phyloP scores from a whole-genome alignment of 2,113 vertebrate genomes.

The Elephas maximus region DNA sequence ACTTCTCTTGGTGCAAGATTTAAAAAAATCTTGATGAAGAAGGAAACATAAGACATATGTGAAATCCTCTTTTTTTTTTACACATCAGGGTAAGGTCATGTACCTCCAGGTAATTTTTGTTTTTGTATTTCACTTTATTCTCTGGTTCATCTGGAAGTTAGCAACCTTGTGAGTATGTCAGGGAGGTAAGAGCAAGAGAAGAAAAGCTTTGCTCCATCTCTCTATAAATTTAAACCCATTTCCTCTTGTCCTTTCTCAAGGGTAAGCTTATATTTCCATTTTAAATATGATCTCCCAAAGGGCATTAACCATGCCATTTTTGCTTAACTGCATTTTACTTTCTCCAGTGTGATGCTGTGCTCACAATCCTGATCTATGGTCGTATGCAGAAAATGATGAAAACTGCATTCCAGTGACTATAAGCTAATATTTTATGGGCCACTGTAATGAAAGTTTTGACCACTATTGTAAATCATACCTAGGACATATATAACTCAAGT shows the following conservation, averaged over 20 bases:
- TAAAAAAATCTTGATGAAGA: neutral
- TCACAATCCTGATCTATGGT: slow-evolving; percentile 59
- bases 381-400: slow-evolving; percentile 49
- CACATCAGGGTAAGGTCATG: neutral
- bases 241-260: slow-evolving; percentile 73
- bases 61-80: neutral
- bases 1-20: neutral
- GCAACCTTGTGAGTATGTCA: neutral
- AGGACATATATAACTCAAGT: slow-evolving; percentile 11
- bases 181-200: neutral
- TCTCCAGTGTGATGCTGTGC: slow-evolving; percentile 17
- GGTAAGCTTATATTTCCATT: slow-evolving; percentile 75
- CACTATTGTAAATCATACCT: slow-evolving; percentile 66
- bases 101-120: neutral
- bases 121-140: neutral
- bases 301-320: slow-evolving; percentile 54
- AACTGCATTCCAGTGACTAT: slow-evolving; percentile 59
- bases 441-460: slow-evolving; percentile 76
- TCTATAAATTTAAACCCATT: slow-evolving; percentile 74
- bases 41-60: neutral
- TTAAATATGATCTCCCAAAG: slow-evolving; percentile 71
- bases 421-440: slow-evolving; percentile 74
- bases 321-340: slow-evolving; percentile 65
- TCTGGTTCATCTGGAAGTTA: neutral
- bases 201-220: slow-evolving; percentile 34